These are phyloP conservation scores for Odontocolon sp. DNA, from an alignment of 2,888 invertebrate species.

Conservation along the genomic window DNA sequence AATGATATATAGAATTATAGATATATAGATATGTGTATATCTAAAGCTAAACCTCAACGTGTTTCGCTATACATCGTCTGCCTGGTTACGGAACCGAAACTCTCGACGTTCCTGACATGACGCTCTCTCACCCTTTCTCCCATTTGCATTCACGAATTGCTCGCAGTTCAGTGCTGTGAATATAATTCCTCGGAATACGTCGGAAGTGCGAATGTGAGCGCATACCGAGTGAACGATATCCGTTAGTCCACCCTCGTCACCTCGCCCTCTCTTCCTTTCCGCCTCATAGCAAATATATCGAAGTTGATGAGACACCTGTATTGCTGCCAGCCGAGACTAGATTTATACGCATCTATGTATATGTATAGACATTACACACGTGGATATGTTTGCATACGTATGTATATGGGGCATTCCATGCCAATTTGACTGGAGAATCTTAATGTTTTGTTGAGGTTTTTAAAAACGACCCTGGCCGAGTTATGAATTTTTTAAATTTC, in stretches of 20 bases:
- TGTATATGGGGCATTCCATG: no score
- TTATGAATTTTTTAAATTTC: no score
- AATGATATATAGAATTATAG: no score
- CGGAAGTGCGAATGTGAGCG: conserved; percentile 33
- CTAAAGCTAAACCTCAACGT: neutral
- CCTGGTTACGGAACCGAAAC: conserved; percentile 25
- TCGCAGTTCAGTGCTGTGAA: conserved; percentile 44
- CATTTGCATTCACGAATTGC: conserved; percentile 34
- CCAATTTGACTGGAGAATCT: no score
- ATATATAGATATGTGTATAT: neutral
- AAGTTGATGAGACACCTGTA: neutral
- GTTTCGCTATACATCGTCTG: conserved; percentile 15
- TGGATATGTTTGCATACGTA: neutral
- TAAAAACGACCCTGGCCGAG: no score
- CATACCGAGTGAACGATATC: conserved; percentile 28
- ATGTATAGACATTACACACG: no score
- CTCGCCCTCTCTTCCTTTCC: neutral
- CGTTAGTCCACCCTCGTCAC: neutral
- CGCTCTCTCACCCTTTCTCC: neutral
- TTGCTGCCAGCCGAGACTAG: neutral
- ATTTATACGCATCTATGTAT: conserved; percentile 20
- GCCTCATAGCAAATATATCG: conserved; percentile 34
- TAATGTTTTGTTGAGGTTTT: no score
- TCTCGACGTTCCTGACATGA: neutral
- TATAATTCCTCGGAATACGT: conserved; percentile 38